Conservation (phyloP, 2,888 invertebrate species). For the Scelioninae gen. 1 region DNA sequence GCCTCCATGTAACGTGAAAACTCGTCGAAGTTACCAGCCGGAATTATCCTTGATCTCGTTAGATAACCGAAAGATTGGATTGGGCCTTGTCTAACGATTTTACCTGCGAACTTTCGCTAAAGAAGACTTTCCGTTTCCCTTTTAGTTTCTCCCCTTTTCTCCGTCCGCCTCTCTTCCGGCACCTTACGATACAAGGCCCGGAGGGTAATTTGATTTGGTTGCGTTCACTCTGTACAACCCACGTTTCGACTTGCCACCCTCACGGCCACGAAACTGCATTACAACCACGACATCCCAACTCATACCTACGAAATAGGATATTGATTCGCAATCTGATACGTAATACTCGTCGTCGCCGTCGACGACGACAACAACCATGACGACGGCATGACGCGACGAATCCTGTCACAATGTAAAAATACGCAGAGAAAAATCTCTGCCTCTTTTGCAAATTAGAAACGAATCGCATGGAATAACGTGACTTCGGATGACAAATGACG, state of each 20-base stretch:
- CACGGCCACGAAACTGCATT: constrained; percentile 78
- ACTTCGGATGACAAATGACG: constrained; percentile 15
- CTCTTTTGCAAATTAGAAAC: constrained; percentile 52
- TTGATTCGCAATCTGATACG: constrained; percentile 81
- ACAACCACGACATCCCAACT: constrained; percentile 79
- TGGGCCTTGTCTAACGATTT: constrained; percentile 75
- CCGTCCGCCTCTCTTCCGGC: constrained; percentile 21
- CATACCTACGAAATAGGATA: constrained; percentile 81
- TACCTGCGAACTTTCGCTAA: constrained; percentile 65
- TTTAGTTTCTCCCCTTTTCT: constrained; percentile 36
- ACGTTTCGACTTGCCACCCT: constrained; percentile 72
- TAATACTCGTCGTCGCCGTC: constrained; percentile 63
- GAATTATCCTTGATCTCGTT: constrained; percentile 40
- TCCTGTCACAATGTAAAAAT: constrained; percentile 61
- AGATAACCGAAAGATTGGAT: constrained; percentile 75
- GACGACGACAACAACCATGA: constrained; percentile 51
- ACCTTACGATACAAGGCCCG: constrained; percentile 73
- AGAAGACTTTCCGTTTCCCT: constrained; percentile 72
- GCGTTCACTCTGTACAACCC: constrained; percentile 75
- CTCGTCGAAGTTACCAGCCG: background rate
- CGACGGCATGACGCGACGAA: constrained; percentile 46
- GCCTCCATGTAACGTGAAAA: constrained; percentile 20
- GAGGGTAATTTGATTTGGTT: constrained; percentile 80
- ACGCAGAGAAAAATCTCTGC: constrained; percentile 37
- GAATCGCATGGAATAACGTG: constrained; percentile 27